phyloP scores from a whole-genome alignment of 2,888 invertebrate genomes.

The Habrosyne pyritoides region DNA sequence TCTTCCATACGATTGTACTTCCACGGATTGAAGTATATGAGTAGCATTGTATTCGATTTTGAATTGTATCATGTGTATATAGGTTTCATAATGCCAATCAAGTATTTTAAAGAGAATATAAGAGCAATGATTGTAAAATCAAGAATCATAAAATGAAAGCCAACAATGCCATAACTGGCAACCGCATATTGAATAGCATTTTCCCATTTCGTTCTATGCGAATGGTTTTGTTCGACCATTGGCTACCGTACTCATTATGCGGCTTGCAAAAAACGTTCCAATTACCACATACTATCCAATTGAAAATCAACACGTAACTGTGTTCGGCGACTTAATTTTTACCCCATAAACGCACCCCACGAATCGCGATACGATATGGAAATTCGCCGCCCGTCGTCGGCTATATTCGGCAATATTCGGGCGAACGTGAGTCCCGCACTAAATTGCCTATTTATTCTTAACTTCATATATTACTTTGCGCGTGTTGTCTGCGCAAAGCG shows the following conservation, averaged over 20 bases:
- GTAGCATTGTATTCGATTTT: conserved; percentile 40
- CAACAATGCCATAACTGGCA: neutral
- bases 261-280: conserved; percentile 19
- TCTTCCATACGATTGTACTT: conserved; percentile 75
- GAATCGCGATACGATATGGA: conserved; percentile 81
- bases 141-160: neutral
- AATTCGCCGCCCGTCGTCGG: conserved; percentile 75
- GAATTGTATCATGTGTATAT: conserved; percentile 18
- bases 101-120: neutral
- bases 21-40: conserved; percentile 54
- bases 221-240: neutral
- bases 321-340: conserved; percentile 78
- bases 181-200: neutral
- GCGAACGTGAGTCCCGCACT: conserved; percentile 77
- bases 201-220: neutral
- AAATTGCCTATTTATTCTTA: conserved; percentile 85
- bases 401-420: conserved; percentile 82
- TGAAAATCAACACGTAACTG: conserved; percentile 68
- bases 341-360: conserved; percentile 82
- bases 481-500: conserved; percentile 83
- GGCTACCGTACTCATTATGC: neutral
- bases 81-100: too few relatives aligned
- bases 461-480: conserved; percentile 84
- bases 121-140: neutral
- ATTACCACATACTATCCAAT: conserved; percentile 54